phyloP scores from a whole-genome alignment of 2,888 invertebrate genomes.

The Polietes domitor region DNA sequence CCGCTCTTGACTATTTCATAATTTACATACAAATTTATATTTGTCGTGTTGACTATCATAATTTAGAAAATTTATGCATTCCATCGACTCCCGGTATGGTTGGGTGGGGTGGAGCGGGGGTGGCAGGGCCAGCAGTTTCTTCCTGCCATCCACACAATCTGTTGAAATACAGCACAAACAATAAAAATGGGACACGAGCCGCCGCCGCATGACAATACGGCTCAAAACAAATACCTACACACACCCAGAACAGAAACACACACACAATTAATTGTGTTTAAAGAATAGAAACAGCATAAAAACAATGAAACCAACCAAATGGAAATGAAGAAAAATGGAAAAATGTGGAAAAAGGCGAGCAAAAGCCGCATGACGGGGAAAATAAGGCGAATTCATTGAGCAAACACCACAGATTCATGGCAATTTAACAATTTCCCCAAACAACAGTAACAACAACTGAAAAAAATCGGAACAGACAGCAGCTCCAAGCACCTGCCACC shows the following conservation, averaged over 20 bases:
- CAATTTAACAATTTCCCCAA: neutral
- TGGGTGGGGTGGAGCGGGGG: too few relatives aligned
- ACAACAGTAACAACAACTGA: neutral
- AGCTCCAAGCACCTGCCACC: neutral
- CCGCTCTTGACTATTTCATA: neutral
- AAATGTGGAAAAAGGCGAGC: neutral
- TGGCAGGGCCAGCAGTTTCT: neutral
- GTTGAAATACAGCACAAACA: neutral
- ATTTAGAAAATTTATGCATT: neutral
- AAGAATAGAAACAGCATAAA: neutral
- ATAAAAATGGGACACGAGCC: neutral
- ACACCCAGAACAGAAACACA: neutral
- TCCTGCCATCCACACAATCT: neutral
- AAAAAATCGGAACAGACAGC: neutral
- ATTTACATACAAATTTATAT: conserved; percentile 15
- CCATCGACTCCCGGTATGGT: neutral
- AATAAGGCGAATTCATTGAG: neutral
- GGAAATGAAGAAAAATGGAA: neutral
- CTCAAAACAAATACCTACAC: neutral
- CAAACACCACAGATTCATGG: neutral
- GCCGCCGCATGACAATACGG: neutral
- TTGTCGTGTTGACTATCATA: conserved; percentile 5
- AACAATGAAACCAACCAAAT: neutral
- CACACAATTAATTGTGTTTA: conserved; percentile 1
- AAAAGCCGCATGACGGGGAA: neutral